Percentiles rank a stretch among this genome's conserved stretches.
Conservation (phyloP, 2,888 invertebrate genomes). For the Apamea anceps region DNA sequence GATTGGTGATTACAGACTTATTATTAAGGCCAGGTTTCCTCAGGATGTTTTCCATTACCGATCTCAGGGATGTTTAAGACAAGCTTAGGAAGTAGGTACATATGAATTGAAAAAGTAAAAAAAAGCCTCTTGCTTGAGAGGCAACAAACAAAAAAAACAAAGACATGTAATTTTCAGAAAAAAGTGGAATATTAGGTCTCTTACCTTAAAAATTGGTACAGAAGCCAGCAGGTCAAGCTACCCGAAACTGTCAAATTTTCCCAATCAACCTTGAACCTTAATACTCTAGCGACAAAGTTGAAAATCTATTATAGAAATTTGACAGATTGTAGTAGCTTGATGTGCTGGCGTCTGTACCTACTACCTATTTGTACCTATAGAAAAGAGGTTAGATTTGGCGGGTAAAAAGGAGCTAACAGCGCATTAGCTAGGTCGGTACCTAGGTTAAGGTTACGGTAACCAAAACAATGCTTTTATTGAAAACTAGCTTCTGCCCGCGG, state of each 20-base stretch:
- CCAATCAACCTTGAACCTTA: too few relatives aligned
- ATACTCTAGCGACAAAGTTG: too few relatives aligned
- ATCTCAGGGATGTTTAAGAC: background rate
- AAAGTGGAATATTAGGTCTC: background rate
- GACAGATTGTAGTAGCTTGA: too few relatives aligned
- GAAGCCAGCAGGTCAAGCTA: too few relatives aligned
- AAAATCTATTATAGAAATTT: too few relatives aligned
- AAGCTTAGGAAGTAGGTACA: background rate
- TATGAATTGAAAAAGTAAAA: background rate
- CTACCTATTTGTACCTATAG: background rate
- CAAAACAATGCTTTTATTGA: slow-evolving; percentile 3
- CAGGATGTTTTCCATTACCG: background rate
- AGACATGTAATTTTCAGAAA: background rate
- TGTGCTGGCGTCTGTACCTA: too few relatives aligned
- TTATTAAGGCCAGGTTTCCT: background rate
- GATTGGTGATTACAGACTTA: background rate
- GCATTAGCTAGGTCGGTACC: background rate
- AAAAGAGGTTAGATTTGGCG: background rate
- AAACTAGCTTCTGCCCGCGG: too few relatives aligned
- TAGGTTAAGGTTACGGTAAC: background rate
- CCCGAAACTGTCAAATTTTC: too few relatives aligned
- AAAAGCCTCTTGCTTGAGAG: background rate
- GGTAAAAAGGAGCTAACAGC: background rate
- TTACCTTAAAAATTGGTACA: too few relatives aligned
- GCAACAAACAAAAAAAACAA: background rate